Evolutionary conservation across 53 echinoderm and acorn worm genomes (phyloP).

Genomic region (Patiria pectinifera): DNA sequence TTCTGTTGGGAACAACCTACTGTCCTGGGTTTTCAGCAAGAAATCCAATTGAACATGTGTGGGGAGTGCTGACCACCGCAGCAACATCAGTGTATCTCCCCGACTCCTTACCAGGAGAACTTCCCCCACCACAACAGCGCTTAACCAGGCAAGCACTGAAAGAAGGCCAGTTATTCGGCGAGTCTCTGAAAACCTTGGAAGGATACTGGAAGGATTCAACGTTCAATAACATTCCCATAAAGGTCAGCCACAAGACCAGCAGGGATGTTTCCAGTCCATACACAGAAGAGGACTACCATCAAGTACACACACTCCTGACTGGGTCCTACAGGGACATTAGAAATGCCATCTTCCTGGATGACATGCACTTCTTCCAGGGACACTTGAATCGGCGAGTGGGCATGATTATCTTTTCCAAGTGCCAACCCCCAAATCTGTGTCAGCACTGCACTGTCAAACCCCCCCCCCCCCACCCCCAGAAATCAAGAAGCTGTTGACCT

Average conservation of each 20-base stretch:
- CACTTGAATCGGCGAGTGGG: background rate
- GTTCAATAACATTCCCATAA: background rate
- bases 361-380: background rate
- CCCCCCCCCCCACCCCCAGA: background rate
- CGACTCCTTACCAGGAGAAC: background rate
- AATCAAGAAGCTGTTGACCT: background rate
- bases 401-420: background rate
- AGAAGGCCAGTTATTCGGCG: conserved; percentile 18
- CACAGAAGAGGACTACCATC: background rate
- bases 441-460: background rate
- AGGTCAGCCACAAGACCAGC: background rate
- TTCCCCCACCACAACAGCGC: conserved; percentile 2
- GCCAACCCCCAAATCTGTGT: background rate
- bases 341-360: background rate
- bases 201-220: background rate
- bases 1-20: conserved; percentile 48
- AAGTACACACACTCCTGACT: background rate
- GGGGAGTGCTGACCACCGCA: background rate
- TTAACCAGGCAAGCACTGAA: background rate
- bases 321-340: conserved; percentile 23
- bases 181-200: background rate
- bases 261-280: background rate
- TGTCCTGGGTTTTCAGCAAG: conserved; percentile 63
- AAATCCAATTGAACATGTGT: conserved; percentile 57
- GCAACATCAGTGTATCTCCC: conserved; percentile 16